These are phyloP conservation scores for Sitophilus oryzae DNA, from an alignment of 1,140 invertebrate genomes.

Conservation along the genomic window DNA sequence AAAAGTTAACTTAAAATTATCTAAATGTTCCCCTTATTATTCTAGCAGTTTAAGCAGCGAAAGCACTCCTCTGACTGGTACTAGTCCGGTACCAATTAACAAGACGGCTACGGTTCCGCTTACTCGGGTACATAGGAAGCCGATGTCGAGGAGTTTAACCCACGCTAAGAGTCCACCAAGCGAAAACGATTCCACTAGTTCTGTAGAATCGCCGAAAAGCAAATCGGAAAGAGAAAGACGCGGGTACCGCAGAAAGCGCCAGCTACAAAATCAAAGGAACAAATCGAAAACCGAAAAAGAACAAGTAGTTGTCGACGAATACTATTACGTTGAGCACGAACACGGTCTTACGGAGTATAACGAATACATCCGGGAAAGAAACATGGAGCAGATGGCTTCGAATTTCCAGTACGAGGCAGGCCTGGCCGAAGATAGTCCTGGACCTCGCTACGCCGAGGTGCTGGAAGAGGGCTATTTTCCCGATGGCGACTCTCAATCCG, in stretches of 20 bases:
- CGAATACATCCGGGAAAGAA: constrained; percentile 35
- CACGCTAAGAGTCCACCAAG: constrained; percentile 58
- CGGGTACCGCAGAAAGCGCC: constrained; percentile 57
- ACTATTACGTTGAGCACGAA: constrained; percentile 41
- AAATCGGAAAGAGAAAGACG: constrained; percentile 53
- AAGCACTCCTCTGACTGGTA: constrained; percentile 52
- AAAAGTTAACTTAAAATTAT: constrained; percentile 52
- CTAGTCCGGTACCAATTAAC: constrained; percentile 35
- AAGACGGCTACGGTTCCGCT: constrained; percentile 43
- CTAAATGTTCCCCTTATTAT: constrained; percentile 63
- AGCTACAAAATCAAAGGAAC: constrained; percentile 47
- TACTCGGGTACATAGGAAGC: constrained; percentile 38
- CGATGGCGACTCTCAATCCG: constrained; percentile 56
- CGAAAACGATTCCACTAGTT: constrained; percentile 63
- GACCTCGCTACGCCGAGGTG: constrained; percentile 33
- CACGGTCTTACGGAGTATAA: constrained; percentile 34
- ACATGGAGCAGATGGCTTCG: constrained; percentile 38
- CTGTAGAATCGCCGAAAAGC: constrained; percentile 54
- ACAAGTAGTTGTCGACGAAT: constrained; percentile 38
- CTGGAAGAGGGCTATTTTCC: constrained; percentile 56
- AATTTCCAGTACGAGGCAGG: constrained; percentile 41
- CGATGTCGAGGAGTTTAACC: constrained; percentile 36
- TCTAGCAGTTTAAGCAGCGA: constrained; percentile 63
- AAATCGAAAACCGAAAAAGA: constrained; percentile 31
- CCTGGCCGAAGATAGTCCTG: constrained; percentile 48